phyloP scores from a whole-genome alignment of 2,888 invertebrate species.

The Agrotis ipsilon region DNA sequence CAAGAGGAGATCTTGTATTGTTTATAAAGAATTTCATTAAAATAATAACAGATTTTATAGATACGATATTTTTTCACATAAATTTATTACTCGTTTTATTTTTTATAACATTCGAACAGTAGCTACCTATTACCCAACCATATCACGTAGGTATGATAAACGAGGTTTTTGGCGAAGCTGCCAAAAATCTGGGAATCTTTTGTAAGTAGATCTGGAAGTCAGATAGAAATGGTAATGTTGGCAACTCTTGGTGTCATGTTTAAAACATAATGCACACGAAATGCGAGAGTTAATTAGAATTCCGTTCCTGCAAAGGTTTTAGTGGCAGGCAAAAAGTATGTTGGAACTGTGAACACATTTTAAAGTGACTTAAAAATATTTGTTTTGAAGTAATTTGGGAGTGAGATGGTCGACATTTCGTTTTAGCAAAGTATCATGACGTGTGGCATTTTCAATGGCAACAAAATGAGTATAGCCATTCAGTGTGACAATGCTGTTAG shows the following conservation, averaged over 20 bases:
- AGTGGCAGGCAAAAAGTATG: neutral
- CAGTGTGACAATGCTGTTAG: neutral
- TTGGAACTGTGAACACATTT: conserved; percentile 2
- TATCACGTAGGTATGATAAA: conserved; percentile 41
- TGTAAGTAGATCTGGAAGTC: conserved; percentile 18
- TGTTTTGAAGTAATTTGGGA: neutral
- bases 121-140: conserved; percentile 8
- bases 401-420: neutral
- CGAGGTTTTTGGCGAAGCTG: conserved; percentile 22
- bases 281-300: conserved; percentile 30
- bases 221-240: conserved; percentile 31
- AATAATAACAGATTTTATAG: neutral
- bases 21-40: no score
- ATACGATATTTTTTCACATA: neutral
- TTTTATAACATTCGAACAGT: neutral
- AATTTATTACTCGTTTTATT: neutral
- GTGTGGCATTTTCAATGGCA: neutral
- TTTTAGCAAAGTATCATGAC: no score
- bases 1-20: no score
- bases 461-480: neutral
- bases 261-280: conserved; percentile 31
- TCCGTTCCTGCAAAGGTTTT: neutral
- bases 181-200: conserved; percentile 30
- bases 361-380: neutral
- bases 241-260: conserved; percentile 22